These are phyloP conservation scores for Nyctereutes procyonoides DNA, from an alignment of 2,113 vertebrate genomes.

Conservation along the genomic window DNA sequence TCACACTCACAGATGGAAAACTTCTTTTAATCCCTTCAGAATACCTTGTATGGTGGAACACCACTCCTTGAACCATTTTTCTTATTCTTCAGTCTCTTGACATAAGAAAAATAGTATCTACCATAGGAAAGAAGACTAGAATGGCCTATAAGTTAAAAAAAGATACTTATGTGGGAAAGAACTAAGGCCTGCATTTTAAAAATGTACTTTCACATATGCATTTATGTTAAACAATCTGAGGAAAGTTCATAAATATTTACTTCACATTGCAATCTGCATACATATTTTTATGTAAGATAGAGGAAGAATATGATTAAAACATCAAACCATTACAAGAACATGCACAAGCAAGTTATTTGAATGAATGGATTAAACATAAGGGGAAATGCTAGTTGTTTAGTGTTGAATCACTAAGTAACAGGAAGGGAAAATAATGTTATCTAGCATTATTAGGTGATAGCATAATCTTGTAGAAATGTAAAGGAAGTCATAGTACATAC, in stretches of 20 bases:
- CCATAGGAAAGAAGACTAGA: neutral
- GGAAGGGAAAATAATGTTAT: neutral
- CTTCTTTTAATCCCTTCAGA: neutral
- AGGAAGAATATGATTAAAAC: neutral
- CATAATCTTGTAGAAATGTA: neutral
- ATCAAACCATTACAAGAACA: neutral
- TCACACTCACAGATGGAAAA: neutral
- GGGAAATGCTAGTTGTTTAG: neutral
- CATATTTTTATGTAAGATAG: neutral
- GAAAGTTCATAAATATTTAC: conserved; percentile 20
- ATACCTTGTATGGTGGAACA: neutral
- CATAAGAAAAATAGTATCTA: conserved; percentile 14
- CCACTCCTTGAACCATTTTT: neutral
- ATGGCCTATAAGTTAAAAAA: neutral
- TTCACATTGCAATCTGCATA: neutral
- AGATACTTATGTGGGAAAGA: neutral
- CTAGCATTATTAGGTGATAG: neutral
- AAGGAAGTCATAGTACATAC: neutral
- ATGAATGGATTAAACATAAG: neutral
- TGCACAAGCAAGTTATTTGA: neutral
- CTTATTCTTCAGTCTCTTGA: neutral
- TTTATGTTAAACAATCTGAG: neutral
- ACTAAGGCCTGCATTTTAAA: neutral
- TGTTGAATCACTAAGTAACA: neutral
- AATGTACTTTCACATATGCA: neutral